Conservation (phyloP, 1,140 invertebrate species). For the Augochlora pura region DNA sequence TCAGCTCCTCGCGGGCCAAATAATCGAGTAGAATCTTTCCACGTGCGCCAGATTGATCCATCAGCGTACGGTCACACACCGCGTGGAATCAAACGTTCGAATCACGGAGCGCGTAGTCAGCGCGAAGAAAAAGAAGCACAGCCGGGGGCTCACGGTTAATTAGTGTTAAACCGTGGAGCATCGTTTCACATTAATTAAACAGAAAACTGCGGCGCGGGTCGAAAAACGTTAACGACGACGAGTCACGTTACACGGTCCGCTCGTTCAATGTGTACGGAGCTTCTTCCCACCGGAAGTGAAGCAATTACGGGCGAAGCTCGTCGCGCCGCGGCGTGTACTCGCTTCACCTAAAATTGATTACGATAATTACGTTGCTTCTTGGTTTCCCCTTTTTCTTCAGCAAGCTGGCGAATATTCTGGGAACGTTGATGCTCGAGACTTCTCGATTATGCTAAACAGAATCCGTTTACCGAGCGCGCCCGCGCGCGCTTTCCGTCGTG, state of each 20-base stretch:
- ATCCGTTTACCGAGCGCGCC: no score
- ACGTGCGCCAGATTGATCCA: no score
- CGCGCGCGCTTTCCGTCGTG: no score
- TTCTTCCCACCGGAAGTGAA: background rate
- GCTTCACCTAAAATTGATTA: background rate
- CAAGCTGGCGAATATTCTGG: no score
- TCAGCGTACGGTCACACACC: no score
- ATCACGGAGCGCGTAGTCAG: no score
- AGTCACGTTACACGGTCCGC: constrained; percentile 11
- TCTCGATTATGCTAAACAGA: no score
- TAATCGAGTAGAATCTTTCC: no score
- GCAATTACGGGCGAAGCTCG: background rate
- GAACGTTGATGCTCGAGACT: no score
- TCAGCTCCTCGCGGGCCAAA: no score
- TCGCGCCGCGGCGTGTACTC: background rate
- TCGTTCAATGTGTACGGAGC: constrained; percentile 36
- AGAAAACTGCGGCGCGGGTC: background rate
- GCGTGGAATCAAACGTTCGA: no score
- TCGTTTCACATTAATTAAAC: background rate
- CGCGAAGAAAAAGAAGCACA: background rate
- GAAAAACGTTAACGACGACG: background rate
- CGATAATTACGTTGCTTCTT: constrained; percentile 3
- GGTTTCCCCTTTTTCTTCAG: background rate
- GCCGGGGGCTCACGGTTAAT: background rate
- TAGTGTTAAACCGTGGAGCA: background rate